Evolutionary conservation across 2,113 vertebrate species (phyloP).

Genomic region (Dinomys branickii): DNA sequence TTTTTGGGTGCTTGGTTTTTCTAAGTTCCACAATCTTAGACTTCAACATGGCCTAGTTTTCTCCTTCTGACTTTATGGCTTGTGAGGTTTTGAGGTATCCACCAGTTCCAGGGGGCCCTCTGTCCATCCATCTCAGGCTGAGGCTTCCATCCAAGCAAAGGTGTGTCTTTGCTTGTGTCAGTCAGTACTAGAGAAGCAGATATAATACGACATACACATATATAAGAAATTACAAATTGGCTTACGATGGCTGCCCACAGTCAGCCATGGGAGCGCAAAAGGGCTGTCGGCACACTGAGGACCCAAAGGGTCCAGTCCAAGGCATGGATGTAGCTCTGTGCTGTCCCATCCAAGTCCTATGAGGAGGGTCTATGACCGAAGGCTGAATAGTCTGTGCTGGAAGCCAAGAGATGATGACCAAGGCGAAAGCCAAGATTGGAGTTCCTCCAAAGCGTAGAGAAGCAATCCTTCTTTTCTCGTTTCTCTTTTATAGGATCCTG

Average conservation of each 20-base stretch:
- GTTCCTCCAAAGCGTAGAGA: background rate
- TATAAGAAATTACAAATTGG: background rate
- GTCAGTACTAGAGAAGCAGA: background rate
- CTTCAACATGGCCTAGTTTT: background rate
- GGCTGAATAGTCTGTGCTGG: background rate
- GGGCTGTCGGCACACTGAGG: background rate
- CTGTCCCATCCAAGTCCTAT: background rate
- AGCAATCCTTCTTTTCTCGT: background rate
- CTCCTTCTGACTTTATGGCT: background rate
- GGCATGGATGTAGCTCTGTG: background rate
- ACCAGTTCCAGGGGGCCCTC: background rate
- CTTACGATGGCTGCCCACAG: background rate
- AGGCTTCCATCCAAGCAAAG: background rate
- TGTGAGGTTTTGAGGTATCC: background rate
- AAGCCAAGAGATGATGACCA: background rate
- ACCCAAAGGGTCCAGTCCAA: background rate
- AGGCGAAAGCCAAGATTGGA: background rate
- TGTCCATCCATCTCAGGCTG: background rate
- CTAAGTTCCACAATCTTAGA: background rate
- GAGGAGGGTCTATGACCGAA: background rate
- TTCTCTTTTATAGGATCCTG: background rate
- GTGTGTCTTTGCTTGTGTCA: background rate
- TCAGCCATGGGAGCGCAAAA: background rate
- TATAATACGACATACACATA: background rate
- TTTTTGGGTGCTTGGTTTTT: background rate